These are phyloP conservation scores for Schrankia costaestrigalis DNA, from an alignment of 2,888 invertebrate genomes.

Conservation along the genomic window DNA sequence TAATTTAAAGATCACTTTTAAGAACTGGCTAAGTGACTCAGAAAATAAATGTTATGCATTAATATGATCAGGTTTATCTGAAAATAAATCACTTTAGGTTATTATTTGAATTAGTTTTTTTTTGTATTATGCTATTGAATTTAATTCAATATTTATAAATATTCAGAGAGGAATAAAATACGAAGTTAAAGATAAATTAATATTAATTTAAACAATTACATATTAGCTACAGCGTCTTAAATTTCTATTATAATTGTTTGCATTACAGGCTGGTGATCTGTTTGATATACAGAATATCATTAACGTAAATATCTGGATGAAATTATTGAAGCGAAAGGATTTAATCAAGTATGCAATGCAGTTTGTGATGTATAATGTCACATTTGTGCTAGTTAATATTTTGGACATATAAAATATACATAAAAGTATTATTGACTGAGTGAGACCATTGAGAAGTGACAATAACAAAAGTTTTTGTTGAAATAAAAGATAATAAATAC, in stretches of 20 bases:
- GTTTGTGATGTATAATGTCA: constrained; percentile 29
- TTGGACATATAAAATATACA: constrained; percentile 18
- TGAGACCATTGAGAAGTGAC: constrained; percentile 36
- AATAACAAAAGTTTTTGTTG: constrained; percentile 22
- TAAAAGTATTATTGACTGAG: constrained; percentile 28
- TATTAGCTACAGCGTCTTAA: constrained; percentile 18
- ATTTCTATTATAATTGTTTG: constrained; percentile 61
- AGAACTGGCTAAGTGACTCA: too few species aligned
- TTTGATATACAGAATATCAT: constrained; percentile 66
- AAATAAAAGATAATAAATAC: too few species aligned
- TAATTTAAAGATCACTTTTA: too few species aligned
- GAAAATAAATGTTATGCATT: too few species aligned
- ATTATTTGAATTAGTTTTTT: too few species aligned
- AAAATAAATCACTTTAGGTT: too few species aligned
- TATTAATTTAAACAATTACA: constrained; percentile 6
- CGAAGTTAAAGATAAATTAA: constrained; percentile 11
- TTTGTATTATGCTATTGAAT: too few species aligned
- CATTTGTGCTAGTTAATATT: constrained; percentile 30
- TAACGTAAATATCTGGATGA: constrained; percentile 61
- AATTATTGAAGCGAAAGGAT: constrained; percentile 53
- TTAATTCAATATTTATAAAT: too few species aligned
- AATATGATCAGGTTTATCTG: too few species aligned
- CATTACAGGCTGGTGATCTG: constrained; percentile 79
- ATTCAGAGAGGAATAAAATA: constrained; percentile 5
- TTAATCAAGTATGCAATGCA: constrained; percentile 29